Evolutionary conservation across 2,888 invertebrate genomes (phyloP).

Genomic region (Oscheius myriophilus): DNA sequence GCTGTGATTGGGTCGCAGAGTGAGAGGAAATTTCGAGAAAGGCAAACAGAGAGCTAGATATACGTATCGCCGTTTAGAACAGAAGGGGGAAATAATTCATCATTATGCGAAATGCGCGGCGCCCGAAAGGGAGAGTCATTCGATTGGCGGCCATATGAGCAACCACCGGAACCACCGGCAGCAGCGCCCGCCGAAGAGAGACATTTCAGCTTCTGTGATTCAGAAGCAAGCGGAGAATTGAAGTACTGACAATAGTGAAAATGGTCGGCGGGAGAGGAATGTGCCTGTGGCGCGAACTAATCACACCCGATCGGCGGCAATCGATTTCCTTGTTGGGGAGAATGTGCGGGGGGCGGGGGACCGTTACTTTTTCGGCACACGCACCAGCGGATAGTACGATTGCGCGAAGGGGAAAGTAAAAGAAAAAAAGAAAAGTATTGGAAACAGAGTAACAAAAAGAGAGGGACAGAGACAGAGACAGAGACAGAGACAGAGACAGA

Average conservation of each 20-base stretch:
- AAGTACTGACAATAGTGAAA: not conserved
- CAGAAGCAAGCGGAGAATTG: not conserved
- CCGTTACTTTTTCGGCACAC: too few relatives aligned
- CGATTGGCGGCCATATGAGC: slow-evolving; percentile 29
- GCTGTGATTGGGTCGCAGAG: not conserved
- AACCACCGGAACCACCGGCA: slow-evolving; percentile 27
- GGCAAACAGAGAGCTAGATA: not conserved
- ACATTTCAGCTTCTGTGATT: slow-evolving; percentile 11
- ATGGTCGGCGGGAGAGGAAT: not conserved
- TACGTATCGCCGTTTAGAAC: not conserved
- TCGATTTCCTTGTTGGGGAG: slow-evolving; percentile 26
- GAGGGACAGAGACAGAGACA: too few relatives aligned
- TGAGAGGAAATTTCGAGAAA: not conserved
- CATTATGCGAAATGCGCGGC: slow-evolving; percentile 25
- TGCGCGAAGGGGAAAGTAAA: too few relatives aligned
- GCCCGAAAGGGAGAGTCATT: slow-evolving; percentile 27
- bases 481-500: too few relatives aligned
- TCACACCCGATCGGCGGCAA: slow-evolving; percentile 23
- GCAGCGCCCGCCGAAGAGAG: slow-evolving; percentile 5
- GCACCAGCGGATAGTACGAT: too few relatives aligned
- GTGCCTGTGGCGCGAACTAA: slow-evolving; percentile 7
- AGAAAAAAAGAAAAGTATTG: too few relatives aligned
- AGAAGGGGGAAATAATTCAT: slow-evolving; percentile 28
- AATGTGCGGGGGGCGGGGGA: too few relatives aligned
- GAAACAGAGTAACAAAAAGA: too few relatives aligned